Evolutionary conservation across 2,113 vertebrate species (phyloP).

Genomic region (Echinops telfairi): DNA sequence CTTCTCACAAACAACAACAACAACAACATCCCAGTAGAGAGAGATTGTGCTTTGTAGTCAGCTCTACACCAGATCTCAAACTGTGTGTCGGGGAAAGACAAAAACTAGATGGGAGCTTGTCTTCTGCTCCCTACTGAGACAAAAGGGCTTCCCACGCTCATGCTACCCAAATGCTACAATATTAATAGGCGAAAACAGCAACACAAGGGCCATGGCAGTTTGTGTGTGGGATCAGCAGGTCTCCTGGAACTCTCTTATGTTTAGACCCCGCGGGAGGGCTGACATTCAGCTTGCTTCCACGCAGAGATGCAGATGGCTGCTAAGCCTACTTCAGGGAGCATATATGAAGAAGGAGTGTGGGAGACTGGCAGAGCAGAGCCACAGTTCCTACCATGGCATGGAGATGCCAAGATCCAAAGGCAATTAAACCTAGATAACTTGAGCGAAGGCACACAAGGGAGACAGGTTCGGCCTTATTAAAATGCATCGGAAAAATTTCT

Average conservation of each 20-base stretch:
- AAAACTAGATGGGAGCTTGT: neutral
- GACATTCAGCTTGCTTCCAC: slow-evolving; percentile 81
- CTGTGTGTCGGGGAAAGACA: neutral
- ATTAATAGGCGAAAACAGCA: slow-evolving; percentile 67
- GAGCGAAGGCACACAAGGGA: slow-evolving; percentile 24
- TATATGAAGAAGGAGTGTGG: slow-evolving; percentile 56
- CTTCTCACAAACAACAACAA: neutral
- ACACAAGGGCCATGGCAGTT: slow-evolving; percentile 67
- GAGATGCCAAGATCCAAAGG: slow-evolving; percentile 70
- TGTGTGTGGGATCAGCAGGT: slow-evolving; percentile 69
- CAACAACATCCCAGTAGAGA: neutral
- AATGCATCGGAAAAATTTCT: slow-evolving; percentile 51
- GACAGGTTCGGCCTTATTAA: slow-evolving; percentile 24
- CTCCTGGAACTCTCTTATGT: slow-evolving; percentile 72
- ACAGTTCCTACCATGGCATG: slow-evolving; percentile 47
- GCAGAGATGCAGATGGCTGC: slow-evolving; percentile 78
- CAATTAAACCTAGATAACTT: slow-evolving; percentile 72
- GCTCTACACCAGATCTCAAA: neutral
- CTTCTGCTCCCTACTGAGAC: slow-evolving; percentile 68
- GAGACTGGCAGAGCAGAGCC: slow-evolving; percentile 53
- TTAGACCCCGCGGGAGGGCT: slow-evolving; percentile 73
- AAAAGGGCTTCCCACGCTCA: slow-evolving; percentile 71
- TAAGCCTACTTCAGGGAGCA: slow-evolving; percentile 71
- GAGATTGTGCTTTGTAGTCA: neutral
- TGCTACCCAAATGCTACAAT: slow-evolving; percentile 71